A percentile compares a stretch with the other conserved stretches of the same genome.
Evolutionary conservation across 2,113 vertebrate species (phyloP).

Genomic region (Thalassarche chlororhynchos): DNA sequence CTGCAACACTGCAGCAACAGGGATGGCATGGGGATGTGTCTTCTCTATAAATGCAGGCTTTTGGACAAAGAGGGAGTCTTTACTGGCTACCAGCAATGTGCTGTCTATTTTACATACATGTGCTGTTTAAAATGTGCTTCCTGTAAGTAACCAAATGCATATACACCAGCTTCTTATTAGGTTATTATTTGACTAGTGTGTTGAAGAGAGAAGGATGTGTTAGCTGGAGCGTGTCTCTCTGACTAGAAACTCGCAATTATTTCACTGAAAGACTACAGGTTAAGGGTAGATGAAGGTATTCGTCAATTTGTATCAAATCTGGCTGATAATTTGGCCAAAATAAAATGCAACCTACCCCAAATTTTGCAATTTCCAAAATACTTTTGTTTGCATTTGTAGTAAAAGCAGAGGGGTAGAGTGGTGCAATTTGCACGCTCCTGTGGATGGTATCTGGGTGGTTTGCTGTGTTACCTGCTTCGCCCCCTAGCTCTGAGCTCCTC

Average conservation of each 20-base stretch:
- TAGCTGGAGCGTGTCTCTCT: not conserved
- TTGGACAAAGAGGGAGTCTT: not conserved
- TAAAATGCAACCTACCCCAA: not conserved
- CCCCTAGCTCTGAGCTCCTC: not conserved
- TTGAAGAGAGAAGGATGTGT: not conserved
- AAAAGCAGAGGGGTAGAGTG: not conserved
- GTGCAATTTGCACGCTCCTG: fast-evolving
- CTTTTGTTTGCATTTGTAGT: not conserved
- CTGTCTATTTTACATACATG: not conserved
- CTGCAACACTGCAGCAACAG: not conserved
- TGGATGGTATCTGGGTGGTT: not conserved
- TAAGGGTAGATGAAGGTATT: not conserved
- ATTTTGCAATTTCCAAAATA: not conserved
- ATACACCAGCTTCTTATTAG: not conserved
- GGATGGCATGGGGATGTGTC: too few species aligned
- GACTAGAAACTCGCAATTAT: not conserved
- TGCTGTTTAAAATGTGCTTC: not conserved
- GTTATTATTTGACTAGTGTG: not conserved
- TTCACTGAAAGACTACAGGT: not conserved
- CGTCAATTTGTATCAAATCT: fast-evolving
- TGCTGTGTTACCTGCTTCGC: not conserved
- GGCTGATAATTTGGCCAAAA: not conserved
- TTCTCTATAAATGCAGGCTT: not conserved
- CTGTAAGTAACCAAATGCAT: not conserved
- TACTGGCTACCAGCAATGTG: not conserved